Evolutionary conservation across 2,888 invertebrate genomes (phyloP).

Genomic region (Diachrysia chrysitis): DNA sequence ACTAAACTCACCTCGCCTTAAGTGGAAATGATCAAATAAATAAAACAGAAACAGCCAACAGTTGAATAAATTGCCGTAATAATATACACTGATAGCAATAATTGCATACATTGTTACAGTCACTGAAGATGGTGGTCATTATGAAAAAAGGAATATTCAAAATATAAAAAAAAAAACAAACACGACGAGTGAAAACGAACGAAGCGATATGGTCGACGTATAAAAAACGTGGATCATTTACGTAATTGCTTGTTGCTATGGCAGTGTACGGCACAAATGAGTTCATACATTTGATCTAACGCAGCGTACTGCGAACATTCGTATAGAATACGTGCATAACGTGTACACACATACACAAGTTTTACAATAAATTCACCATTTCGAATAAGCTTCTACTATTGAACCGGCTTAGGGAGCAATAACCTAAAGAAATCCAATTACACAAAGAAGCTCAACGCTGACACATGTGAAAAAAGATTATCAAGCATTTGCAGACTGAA

Average conservation of each 20-base stretch:
- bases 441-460: conserved; percentile 69
- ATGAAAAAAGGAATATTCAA: conserved; percentile 44
- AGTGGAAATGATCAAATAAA: conserved; percentile 26
- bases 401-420: conserved; percentile 65
- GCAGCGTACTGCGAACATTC: conserved; percentile 53
- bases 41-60: conserved; percentile 47
- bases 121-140: conserved; percentile 57
- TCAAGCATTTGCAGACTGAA: conserved; percentile 61
- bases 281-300: conserved; percentile 58
- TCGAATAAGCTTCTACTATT: conserved; percentile 52
- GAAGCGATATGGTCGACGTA: conserved; percentile 58
- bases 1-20: conserved; percentile 30
- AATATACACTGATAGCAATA: conserved; percentile 55
- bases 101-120: conserved; percentile 63
- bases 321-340: conserved; percentile 52
- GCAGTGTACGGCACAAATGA: conserved; percentile 56
- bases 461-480: conserved; percentile 72
- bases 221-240: conserved; percentile 61
- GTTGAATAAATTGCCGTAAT: conserved; percentile 50
- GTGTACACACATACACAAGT: conserved; percentile 30
- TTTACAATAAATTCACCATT: conserved; percentile 50
- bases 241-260: conserved; percentile 70
- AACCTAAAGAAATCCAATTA: conserved; percentile 78
- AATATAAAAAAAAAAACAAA: conserved; percentile 46
- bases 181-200: conserved; percentile 59